phyloP scores from a whole-genome alignment of 2,113 vertebrate species.

The Hippocampus zosterae region DNA sequence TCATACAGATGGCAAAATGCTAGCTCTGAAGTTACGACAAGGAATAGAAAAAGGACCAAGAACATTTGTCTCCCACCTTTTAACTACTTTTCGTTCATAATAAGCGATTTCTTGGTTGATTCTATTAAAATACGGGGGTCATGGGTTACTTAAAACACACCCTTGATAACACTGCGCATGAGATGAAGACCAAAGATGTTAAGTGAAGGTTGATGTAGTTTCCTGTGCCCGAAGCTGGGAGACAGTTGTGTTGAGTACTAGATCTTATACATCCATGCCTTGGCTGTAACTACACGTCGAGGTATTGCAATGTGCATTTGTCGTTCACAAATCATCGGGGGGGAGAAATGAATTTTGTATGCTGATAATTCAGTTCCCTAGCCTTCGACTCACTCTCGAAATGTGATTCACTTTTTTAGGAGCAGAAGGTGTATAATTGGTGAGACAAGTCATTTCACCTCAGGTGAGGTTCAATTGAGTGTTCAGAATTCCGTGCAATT shows the following conservation, averaged over 20 bases:
- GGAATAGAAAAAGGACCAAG: not conserved
- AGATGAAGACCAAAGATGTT: conserved; percentile 39
- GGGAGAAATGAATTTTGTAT: not conserved
- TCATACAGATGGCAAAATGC: not conserved
- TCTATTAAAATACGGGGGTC: conserved; percentile 19
- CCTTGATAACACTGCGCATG: conserved; percentile 4
- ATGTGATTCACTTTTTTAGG: not conserved
- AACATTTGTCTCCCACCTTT: not conserved
- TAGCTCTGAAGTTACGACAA: not conserved
- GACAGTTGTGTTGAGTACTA: conserved; percentile 44
- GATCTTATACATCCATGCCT: conserved; percentile 7
- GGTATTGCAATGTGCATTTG: not conserved
- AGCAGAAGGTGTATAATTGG: not conserved
- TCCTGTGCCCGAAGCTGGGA: conserved; percentile 31
- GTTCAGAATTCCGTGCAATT: not conserved
- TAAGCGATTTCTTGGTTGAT: not conserved
- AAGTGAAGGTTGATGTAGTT: conserved; percentile 53
- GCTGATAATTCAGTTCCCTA: not conserved
- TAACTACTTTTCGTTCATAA: not conserved
- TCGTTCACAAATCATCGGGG: not conserved
- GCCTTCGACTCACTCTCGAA: not conserved
- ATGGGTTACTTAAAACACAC: conserved; percentile 10
- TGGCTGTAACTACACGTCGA: conserved; percentile 1
- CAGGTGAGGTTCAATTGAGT: not conserved
- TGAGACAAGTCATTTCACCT: not conserved